A percentile compares a stretch with the other conserved stretches of the same genome.
phyloP scores from a whole-genome alignment of 2,888 invertebrate species.

The Tenthredo distinguenda region DNA sequence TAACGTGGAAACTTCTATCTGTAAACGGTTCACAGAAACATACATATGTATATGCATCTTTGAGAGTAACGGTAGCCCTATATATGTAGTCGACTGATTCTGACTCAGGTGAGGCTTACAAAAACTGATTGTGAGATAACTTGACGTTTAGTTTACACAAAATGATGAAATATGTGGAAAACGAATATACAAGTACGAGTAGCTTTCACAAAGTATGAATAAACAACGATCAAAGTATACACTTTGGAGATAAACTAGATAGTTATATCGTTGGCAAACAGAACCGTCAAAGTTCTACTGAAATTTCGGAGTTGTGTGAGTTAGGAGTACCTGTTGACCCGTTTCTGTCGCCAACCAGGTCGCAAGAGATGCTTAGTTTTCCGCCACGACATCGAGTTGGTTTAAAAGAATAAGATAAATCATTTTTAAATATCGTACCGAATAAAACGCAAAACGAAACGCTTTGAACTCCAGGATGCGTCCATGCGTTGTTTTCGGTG shows the following conservation, averaged over 20 bases:
- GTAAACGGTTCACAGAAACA: not conserved
- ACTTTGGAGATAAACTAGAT: not conserved
- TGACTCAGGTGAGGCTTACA: not conserved
- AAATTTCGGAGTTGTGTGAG: not conserved
- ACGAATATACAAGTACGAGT: not conserved
- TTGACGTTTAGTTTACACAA: not conserved
- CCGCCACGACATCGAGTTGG: not conserved
- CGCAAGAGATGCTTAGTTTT: not conserved
- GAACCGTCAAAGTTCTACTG: not conserved
- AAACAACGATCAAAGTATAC: not conserved
- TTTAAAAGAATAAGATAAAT: not conserved
- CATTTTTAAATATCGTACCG: not conserved
- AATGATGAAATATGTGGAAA: constrained; percentile 5
- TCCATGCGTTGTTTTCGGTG: not conserved
- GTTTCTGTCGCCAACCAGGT: not conserved
- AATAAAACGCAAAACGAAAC: not conserved
- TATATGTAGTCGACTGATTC: not conserved
- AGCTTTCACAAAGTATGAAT: not conserved
- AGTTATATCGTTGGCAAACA: constrained; percentile 6
- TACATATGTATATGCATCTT: not conserved
- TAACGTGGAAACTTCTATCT: not conserved
- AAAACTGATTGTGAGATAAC: constrained; percentile 2
- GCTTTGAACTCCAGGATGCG: not conserved
- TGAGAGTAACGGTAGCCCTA: not conserved
- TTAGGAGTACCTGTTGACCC: constrained; percentile 1